phyloP scores from a whole-genome alignment of 2,888 invertebrate genomes.

The Vanessa cardui region DNA sequence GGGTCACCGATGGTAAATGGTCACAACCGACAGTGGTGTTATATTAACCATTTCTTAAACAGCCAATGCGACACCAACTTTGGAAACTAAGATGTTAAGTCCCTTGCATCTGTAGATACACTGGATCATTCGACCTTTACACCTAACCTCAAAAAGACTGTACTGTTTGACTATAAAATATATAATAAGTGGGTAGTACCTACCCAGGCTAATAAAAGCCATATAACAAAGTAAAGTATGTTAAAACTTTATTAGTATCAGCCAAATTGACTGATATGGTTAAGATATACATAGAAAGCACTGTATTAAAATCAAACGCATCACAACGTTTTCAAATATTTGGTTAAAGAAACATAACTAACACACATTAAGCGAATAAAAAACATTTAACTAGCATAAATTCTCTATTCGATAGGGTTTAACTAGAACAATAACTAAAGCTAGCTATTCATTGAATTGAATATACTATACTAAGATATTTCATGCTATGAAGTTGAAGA shows the following conservation, averaged over 20 bases:
- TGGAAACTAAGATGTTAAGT: too few relatives aligned
- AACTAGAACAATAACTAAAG: conserved; percentile 6
- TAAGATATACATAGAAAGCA: background rate
- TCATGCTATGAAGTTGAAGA: background rate
- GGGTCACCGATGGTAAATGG: too few relatives aligned
- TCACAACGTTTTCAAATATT: background rate
- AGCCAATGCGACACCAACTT: too few relatives aligned
- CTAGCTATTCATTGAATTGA: background rate
- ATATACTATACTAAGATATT: background rate
- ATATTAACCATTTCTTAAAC: too few relatives aligned
- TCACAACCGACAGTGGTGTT: too few relatives aligned
- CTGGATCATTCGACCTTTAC: too few relatives aligned
- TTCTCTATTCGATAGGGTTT: background rate
- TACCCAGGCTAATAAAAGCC: too few relatives aligned
- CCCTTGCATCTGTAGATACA: too few relatives aligned
- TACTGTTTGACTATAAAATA: too few relatives aligned
- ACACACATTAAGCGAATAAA: conserved; percentile 4
- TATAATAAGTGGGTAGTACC: too few relatives aligned
- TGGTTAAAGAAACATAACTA: conserved; percentile 6
- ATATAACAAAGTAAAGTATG: too few relatives aligned
- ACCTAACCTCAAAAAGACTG: too few relatives aligned
- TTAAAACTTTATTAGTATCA: background rate
- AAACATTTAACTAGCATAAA: conserved; percentile 6
- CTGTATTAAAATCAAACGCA: background rate
- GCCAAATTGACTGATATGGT: background rate